Evolutionary conservation across 2,113 vertebrate species (phyloP).

Genomic region (Martes martes): DNA sequence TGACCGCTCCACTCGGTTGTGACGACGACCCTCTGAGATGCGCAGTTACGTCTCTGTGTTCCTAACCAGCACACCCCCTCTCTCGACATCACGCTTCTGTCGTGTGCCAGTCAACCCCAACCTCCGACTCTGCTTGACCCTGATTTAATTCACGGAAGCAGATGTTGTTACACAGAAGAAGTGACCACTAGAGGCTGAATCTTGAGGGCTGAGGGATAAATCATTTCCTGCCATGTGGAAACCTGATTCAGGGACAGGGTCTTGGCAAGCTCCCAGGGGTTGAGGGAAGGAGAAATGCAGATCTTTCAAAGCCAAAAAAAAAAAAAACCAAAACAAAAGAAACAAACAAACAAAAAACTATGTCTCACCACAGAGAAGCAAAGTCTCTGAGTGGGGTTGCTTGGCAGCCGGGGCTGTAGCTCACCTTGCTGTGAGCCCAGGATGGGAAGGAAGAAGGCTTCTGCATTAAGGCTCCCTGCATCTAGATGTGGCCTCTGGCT

Average conservation of each 20-base stretch:
- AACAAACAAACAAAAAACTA: no score
- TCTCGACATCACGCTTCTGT: rapidly evolving
- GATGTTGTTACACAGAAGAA: not conserved
- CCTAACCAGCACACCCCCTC: rapidly evolving
- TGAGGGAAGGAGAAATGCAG: not conserved
- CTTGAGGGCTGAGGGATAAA: not conserved
- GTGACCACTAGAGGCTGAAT: not conserved
- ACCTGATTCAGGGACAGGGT: not conserved
- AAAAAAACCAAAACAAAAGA: no score
- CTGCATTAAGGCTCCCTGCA: no score
- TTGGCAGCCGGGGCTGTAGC: rapidly evolving
- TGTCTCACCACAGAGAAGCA: rapidly evolving
- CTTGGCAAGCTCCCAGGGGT: not conserved
- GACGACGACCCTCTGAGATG: not conserved
- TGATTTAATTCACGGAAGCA: not conserved
- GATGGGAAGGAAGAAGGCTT: rapidly evolving
- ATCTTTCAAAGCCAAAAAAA: not conserved
- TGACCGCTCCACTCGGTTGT: not conserved
- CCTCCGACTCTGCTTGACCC: no score
- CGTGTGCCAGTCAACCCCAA: no score
- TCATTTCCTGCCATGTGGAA: not conserved
- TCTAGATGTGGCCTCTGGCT: not conserved
- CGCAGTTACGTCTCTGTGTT: not conserved
- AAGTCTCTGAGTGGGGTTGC: not conserved
- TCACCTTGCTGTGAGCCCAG: not conserved